Conservation (phyloP, 92 coral and sea anemone genomes). For the Parazoanthus atlanticus region DNA sequence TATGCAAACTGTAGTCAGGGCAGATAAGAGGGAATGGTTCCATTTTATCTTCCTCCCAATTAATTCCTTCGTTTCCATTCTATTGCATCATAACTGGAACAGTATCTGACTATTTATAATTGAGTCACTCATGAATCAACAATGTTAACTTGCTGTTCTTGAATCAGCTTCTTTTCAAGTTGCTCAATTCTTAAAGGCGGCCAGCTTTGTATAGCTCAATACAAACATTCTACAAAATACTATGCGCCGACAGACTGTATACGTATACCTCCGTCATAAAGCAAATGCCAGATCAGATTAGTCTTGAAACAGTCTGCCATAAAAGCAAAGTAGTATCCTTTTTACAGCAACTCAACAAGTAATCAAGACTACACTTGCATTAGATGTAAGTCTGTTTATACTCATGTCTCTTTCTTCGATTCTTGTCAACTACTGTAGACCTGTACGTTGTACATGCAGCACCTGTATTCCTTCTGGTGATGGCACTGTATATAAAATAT, state of each 20-base stretch:
- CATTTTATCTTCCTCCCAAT: neutral
- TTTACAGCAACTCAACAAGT: constrained; percentile 1
- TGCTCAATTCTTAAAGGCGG: neutral
- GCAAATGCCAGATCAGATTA: neutral
- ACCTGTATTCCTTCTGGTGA: neutral
- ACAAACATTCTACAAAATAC: neutral
- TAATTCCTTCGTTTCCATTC: neutral
- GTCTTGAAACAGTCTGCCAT: neutral
- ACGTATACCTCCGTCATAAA: neutral
- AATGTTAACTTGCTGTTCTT: neutral
- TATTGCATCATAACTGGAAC: neutral
- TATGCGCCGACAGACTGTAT: neutral
- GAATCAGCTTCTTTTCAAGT: neutral
- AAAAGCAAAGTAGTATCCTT: neutral
- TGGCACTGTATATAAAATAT: constrained; percentile 18
- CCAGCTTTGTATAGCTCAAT: neutral
- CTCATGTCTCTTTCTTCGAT: neutral
- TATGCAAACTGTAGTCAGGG: neutral
- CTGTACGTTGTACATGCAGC: neutral
- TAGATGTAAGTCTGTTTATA: neutral
- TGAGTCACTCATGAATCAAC: neutral
- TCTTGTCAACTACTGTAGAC: neutral
- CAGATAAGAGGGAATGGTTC: neutral
- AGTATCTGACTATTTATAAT: neutral
- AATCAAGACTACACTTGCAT: neutral